Percentiles rank a stretch among this genome's conserved stretches.
Conservation (phyloP, 2,113 vertebrate species). For the Sorex araneus region DNA sequence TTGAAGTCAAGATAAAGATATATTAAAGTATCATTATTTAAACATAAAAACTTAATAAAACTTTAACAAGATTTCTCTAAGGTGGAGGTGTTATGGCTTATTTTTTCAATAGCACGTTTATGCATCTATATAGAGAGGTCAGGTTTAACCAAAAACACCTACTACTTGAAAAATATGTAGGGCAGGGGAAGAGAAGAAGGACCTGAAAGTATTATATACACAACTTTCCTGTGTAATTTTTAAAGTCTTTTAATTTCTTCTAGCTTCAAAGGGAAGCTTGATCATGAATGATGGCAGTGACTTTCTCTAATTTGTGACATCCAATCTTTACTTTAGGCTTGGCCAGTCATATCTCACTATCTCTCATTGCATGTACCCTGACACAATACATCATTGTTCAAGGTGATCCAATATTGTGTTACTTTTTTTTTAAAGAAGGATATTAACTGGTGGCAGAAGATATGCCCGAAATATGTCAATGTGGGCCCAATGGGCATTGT, state of each 20-base stretch:
- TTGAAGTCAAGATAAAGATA: slow-evolving; percentile 83
- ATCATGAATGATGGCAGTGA: neutral
- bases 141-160: slow-evolving; percentile 55
- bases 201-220: neutral
- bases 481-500: slow-evolving; percentile 36
- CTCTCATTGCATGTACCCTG: slow-evolving; percentile 42
- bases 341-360: slow-evolving; percentile 45
- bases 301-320: slow-evolving; percentile 78
- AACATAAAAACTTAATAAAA: slow-evolving; percentile 86
- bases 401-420: slow-evolving; percentile 76
- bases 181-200: neutral
- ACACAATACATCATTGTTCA: slow-evolving; percentile 48
- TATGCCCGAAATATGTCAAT: slow-evolving; percentile 18
- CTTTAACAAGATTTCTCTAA: slow-evolving; percentile 84
- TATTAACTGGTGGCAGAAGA: slow-evolving; percentile 77
- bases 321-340: slow-evolving; percentile 74
- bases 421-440: slow-evolving; percentile 66
- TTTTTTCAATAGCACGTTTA: slow-evolving; percentile 75
- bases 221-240: slow-evolving; percentile 55
- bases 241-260: slow-evolving; percentile 66
- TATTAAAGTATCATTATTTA: slow-evolving; percentile 86
- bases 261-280: slow-evolving; percentile 51
- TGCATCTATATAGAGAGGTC: slow-evolving; percentile 76
- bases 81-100: slow-evolving; percentile 79
- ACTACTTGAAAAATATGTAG: neutral